Evolutionary conservation across 2,113 vertebrate genomes (phyloP), one percentile per base, ranked within the genome.

Genomic region (Siphamia tubifer): DNA sequence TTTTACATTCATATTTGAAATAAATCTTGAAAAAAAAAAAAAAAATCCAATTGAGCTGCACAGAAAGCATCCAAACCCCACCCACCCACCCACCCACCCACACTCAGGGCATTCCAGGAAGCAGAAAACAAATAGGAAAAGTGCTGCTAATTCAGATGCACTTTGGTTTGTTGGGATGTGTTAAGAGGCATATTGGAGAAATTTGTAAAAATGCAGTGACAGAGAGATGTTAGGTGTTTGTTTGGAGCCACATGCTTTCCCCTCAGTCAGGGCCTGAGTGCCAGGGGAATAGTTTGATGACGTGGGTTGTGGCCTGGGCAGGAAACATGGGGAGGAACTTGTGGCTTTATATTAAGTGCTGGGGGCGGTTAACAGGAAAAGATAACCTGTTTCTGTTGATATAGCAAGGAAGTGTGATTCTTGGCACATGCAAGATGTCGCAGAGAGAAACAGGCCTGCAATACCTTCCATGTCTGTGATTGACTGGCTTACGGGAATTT

Each of bases 331-430:
- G 79, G 85, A 88, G 91, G 92, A 92, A 90, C 84, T 90, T 80
- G 83, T 81, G 90, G 90, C 82, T 90, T 92, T 89, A 90, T 91
- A 92, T 92, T 83, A 92, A 91, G 87, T 92, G 77, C 71, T 45
- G 66, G 60, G 60, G 72, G 74, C 54, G 79, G 84, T 89, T 91
- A 86, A 90, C 91, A 90, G 91, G 91, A 92, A 92, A 87, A 84
- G 80, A 87, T 84, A 86, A 87, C 86, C 81, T 85, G 81, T 64
- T 82, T 84, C 53, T 83, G 82, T 87, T 86, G 81, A 80, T 79
- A 57, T 66, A 85, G 85, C 82, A 57, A 74, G 85, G 78, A 89
- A 87, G 83, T 68, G 83, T 81, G 78, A 83, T 74, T 82, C 66
- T 83, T 83, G 83, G 79, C 81, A 71, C 63, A 77, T 27, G 76